Evolutionary conservation across 2,888 invertebrate species (phyloP).

Genomic region (Prosopocoilus inquinatus): DNA sequence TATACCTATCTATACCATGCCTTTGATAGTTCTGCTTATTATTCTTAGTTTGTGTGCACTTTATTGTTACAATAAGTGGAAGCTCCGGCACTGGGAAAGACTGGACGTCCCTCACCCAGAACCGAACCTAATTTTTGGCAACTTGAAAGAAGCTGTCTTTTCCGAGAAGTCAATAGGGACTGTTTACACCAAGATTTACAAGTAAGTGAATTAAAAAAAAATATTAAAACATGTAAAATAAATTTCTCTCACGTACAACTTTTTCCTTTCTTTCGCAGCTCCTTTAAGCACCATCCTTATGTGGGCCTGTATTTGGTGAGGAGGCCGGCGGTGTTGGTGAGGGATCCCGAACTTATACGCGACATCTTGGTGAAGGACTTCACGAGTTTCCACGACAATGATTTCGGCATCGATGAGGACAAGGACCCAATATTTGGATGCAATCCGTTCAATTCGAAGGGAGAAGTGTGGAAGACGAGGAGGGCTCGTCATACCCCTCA

Average conservation of each 20-base stretch:
- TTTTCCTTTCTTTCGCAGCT: no score
- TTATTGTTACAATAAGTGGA: no score
- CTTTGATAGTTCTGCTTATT: no score
- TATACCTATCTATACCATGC: no score
- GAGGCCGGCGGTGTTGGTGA: slow-evolving; percentile 39
- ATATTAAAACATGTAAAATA: not conserved
- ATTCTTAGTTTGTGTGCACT: no score
- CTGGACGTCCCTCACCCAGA: slow-evolving; percentile 26
- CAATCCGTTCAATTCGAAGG: slow-evolving; percentile 52
- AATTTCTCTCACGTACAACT: not conserved
- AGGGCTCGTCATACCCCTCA: slow-evolving; percentile 53
- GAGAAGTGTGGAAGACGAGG: slow-evolving; percentile 53
- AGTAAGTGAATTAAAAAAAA: slow-evolving; percentile 22
- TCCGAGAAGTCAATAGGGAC: slow-evolving; percentile 26
- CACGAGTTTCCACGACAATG: slow-evolving; percentile 44
- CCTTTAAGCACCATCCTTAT: slow-evolving; percentile 21
- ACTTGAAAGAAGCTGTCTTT: slow-evolving; percentile 29
- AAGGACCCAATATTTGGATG: slow-evolving; percentile 51
- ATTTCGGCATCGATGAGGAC: slow-evolving; percentile 44
- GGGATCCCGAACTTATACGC: slow-evolving; percentile 44
- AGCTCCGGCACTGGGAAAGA: slow-evolving; percentile 25
- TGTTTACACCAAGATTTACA: slow-evolving; percentile 24
- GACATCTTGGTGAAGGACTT: slow-evolving; percentile 44
- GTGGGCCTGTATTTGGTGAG: slow-evolving; percentile 43
- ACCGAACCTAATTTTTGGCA: slow-evolving; percentile 32